Base-by-base conservation (phyloP, 2,888 invertebrate species). In the Campopleginae sp. region DNA sequence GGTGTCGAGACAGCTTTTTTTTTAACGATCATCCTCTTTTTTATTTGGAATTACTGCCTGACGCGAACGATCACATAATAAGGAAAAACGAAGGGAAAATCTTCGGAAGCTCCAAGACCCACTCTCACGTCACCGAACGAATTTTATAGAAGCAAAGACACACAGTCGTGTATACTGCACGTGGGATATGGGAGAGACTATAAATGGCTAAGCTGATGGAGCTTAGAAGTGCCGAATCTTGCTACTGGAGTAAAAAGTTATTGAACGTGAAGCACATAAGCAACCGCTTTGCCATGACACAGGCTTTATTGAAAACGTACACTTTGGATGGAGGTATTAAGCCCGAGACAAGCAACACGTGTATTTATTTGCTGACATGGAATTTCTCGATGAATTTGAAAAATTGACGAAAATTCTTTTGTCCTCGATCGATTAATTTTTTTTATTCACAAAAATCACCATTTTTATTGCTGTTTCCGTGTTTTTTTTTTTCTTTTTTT, bases 121-220 rank as follows among this genome's bases (percentile, higher is more conserved):
- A 48, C 42, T 33, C 63, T 63, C 44, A 83, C 65, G 33, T 74
- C 70, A 63, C 71, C 65, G n/a, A 46, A 27, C 54, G 58, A 75
- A 78, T 84, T 58, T 75, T 63, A 68, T 61, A 75, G 42, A 17
- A 12, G 58, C 19, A 54, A 70, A 82, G 51, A 74, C 66, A 74
- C 23, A 66, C 65, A 6, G 6, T 71, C 14, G 3, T 7, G 48
- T 63, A n/a, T n/a, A n/a, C n/a, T n/a, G 4, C 46, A 77, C 31
- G 68, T 51, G 42, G 48, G 33, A 51, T 8, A n/a, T n/a, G n/a
- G 12, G 86, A 86, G 82, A 84, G 86, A 85, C 88, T 88, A 88
- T 91, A 91, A 92, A 91, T 89, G 89, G 90, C 89, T 92, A 90
- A 91, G 90, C 91, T 86, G 82, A 74, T 58, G 77, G 87, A 80